Conservation (phyloP, 2,888 invertebrate species). For the Rhogogaster chlorosoma region DNA sequence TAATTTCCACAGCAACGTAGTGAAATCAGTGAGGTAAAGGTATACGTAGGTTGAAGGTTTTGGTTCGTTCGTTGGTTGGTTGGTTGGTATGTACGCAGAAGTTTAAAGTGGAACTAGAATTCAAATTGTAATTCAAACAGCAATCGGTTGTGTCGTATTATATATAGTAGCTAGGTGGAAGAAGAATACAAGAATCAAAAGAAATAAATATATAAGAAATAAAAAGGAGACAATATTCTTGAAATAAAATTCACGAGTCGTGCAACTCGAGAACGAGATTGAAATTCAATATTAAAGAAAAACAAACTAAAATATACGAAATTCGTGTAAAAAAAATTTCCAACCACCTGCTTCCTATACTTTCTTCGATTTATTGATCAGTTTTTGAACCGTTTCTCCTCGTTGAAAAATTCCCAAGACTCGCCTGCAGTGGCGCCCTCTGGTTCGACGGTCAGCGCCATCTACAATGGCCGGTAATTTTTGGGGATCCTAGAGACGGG, state of each 20-base stretch:
- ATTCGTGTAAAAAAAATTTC: background rate
- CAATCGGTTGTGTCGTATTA: background rate
- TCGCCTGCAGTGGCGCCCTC: background rate
- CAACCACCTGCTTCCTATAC: background rate
- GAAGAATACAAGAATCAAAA: too few species aligned
- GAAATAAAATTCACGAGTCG: background rate
- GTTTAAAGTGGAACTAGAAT: slow-evolving; percentile 12
- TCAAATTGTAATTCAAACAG: slow-evolving; percentile 9
- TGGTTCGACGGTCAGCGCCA: background rate
- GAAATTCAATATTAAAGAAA: background rate
- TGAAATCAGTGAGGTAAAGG: background rate
- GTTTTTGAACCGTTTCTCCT: background rate
- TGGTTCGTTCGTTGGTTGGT: background rate
- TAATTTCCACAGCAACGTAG: slow-evolving; percentile 59
- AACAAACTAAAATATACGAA: background rate
- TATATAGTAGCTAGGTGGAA: background rate
- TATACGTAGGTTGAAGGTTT: background rate
- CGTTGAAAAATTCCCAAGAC: background rate
- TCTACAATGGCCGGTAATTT: background rate
- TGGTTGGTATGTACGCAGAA: background rate
- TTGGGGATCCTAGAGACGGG: background rate
- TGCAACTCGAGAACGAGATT: background rate
- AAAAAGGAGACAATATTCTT: background rate
- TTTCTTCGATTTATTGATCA: background rate
- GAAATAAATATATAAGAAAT: too few species aligned